Evolutionary conservation across 2,888 invertebrate genomes (phyloP).

Genomic region (Zeuzera pyrina): DNA sequence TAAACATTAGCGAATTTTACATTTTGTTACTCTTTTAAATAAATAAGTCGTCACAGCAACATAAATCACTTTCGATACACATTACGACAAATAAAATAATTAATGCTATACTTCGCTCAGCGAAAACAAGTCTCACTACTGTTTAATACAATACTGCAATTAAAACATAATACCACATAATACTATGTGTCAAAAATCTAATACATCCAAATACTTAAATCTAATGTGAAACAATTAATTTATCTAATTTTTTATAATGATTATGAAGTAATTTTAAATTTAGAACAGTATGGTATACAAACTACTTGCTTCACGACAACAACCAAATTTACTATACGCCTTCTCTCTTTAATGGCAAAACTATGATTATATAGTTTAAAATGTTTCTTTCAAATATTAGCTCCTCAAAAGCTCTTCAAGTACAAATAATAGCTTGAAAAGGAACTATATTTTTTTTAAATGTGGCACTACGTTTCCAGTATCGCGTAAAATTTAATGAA

Average conservation of each 20-base stretch:
- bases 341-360: too few species aligned
- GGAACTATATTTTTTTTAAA: too few species aligned
- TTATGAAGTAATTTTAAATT: too few species aligned
- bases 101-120: slow-evolving; percentile 47
- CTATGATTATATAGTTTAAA: too few species aligned
- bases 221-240: neutral
- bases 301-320: too few species aligned
- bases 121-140: slow-evolving; percentile 51
- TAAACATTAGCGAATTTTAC: slow-evolving; percentile 22
- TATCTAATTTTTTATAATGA: neutral
- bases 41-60: slow-evolving; percentile 59
- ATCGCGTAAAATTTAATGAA: too few species aligned
- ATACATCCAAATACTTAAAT: neutral
- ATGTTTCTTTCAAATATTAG: too few species aligned
- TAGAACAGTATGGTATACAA: too few species aligned
- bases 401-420: too few species aligned
- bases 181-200: slow-evolving; percentile 12
- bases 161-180: slow-evolving; percentile 3
- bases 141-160: slow-evolving; percentile 4
- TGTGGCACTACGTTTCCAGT: too few species aligned
- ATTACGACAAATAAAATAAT: slow-evolving; percentile 37
- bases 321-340: too few species aligned
- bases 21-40: slow-evolving; percentile 11
- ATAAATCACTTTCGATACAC: slow-evolving; percentile 59
- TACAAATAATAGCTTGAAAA: too few species aligned